Evolutionary conservation across 2,888 invertebrate species (phyloP), one percentile per base, ranked within the genome.

Genomic region (Vanessa cardui): DNA sequence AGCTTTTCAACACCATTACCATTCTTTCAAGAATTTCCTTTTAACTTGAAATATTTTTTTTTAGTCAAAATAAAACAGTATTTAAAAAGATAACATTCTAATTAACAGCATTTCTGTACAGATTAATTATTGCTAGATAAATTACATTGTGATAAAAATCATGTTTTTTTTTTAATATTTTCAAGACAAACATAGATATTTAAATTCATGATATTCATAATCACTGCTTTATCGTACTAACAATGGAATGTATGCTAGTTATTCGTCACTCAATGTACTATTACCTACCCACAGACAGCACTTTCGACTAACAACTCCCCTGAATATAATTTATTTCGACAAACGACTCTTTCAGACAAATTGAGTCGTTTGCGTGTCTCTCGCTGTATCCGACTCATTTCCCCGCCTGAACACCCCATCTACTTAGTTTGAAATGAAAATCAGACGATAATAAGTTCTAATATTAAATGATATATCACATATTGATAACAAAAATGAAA

Each of bases 241-340:
- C 59, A 65, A 64, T 68, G 64, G 45, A n/a, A n/a, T n/a, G n/a
- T 64, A 63, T 60, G 39, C 68, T 71, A 73, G 69, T 73, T 69
- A 62, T 39, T 62, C 69, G 71, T 70, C 70, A 64, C 56, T 74
- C 70, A 68, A 68, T 72, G 67, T 71, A 66, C 68, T 67, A 71
- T 74, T 73, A 72, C 62, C 62, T 72, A 68, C 64, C 72, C 56
- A 66, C 69, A 69, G 68, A 70, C 65, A 63, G 64, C 71, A 67
- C 68, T 73, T 70, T 69, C 58, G 59, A 54, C 63, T 69, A 71
- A 73, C 75, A 74, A 72, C 73, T 75, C 75, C 75, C 75, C 66
- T 73, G 75, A 75, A 75, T 66, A 73, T 75, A 72, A 75, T 75
- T 74, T 75, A 72, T 75, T 72, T 73, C 69, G 73, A 69, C 72